A percentile compares a stretch with the other conserved stretches of the same genome.
Conservation (phyloP, 2,797 vertebrate genomes). For the Takifugu rubripes region DNA sequence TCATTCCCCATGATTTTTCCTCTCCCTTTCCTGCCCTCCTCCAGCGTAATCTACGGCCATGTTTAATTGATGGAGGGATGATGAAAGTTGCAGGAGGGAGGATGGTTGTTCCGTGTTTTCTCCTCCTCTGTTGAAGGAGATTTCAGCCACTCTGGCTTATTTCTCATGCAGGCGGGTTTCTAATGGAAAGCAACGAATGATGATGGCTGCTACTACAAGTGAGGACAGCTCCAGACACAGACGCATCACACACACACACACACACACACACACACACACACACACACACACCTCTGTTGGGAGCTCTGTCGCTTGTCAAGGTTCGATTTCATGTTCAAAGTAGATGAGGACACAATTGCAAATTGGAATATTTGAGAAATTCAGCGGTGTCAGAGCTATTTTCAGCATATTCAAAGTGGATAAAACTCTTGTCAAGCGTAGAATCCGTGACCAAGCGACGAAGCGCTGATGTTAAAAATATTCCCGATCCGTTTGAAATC, state of each 20-base stretch:
- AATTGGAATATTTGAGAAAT: not conserved
- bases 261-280: too few species aligned
- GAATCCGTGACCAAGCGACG: not conserved
- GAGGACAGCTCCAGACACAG: too few species aligned
- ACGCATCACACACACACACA: too few species aligned
- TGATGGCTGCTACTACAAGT: too few species aligned
- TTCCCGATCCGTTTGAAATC: not conserved
- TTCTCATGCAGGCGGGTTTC: not conserved
- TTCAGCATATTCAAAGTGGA: conserved; percentile 33
- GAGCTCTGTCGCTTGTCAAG: too few species aligned
- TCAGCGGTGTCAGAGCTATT: conserved; percentile 11
- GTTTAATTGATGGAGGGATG: conserved; percentile 67
- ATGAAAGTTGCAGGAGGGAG: conserved; percentile 70
- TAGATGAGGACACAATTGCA: not conserved
- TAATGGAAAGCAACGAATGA: too few species aligned
- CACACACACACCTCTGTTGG: too few species aligned
- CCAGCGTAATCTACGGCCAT: conserved; percentile 37
- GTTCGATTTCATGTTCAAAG: not conserved
- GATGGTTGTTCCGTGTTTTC: conserved; percentile 66
- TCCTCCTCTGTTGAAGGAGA: conserved; percentile 41
- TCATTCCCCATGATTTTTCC: conserved; percentile 10
- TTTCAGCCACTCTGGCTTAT: conserved; percentile 14
- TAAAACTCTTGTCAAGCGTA: conserved; percentile 1
- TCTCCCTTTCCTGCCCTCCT: conserved; percentile 14
- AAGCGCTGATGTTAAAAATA: conserved; percentile 14